Conservation (phyloP, 2,888 invertebrate genomes). For the Pristionchus arcanus region DNA sequence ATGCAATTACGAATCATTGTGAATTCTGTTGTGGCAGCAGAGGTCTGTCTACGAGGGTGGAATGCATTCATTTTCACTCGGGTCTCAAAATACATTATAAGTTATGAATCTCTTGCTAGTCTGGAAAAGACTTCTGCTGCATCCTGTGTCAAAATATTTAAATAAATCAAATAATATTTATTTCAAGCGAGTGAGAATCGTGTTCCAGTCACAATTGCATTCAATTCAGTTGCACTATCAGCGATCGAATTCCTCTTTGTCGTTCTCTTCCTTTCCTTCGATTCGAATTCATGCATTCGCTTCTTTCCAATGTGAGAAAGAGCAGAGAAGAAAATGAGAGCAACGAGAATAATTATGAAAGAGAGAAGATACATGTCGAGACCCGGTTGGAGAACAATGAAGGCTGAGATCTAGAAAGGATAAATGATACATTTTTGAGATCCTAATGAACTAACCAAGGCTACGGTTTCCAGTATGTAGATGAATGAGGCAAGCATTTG, state of each 20-base stretch:
- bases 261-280: not conserved
- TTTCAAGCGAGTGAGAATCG: constrained; percentile 3
- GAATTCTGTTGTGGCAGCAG: not conserved
- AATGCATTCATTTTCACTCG: too few species aligned
- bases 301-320: constrained; percentile 39
- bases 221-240: constrained; percentile 28
- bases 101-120: too few species aligned
- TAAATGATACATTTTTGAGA: too few species aligned
- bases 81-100: too few species aligned
- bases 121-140: too few species aligned
- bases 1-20: not conserved
- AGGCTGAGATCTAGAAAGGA: constrained; percentile 52
- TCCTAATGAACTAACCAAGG: constrained; percentile 47
- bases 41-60: not conserved
- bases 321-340: not conserved
- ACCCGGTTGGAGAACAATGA: constrained; percentile 37
- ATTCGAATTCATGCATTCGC: not conserved
- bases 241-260: constrained; percentile 14
- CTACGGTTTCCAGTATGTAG: constrained; percentile 65
- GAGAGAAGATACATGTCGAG: constrained; percentile 41
- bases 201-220: not conserved
- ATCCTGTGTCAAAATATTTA: too few species aligned
- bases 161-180: not conserved
- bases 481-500: constrained; percentile 69
- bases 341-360: constrained; percentile 23